phyloP scores from a whole-genome alignment of 1,140 invertebrate genomes.

The Antheraea mylitta region DNA sequence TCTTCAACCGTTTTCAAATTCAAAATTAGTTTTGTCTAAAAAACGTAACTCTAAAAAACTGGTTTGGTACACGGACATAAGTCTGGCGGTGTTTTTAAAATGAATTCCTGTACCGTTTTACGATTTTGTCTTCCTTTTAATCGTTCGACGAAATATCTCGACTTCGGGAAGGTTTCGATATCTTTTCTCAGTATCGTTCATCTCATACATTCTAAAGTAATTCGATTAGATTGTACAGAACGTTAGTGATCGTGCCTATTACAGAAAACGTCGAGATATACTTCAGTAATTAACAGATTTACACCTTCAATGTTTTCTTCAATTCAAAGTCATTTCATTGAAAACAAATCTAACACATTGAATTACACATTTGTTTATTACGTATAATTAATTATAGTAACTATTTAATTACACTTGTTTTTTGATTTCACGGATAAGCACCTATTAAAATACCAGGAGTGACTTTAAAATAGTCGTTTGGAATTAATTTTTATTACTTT shows the following conservation, averaged over 20 bases:
- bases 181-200: background rate
- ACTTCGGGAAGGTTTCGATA: background rate
- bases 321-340: background rate
- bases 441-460: background rate
- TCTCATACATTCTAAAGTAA: background rate
- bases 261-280: background rate
- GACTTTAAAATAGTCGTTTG: too few species aligned
- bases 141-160: background rate
- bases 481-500: too few species aligned
- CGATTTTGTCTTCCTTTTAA: slow-evolving; percentile 3
- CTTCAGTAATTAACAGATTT: slow-evolving; percentile 2
- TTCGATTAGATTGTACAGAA: background rate
- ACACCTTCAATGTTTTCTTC: background rate
- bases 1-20: background rate
- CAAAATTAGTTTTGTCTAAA: background rate
- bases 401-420: background rate
- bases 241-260: background rate
- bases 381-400: background rate
- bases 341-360: background rate
- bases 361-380: background rate
- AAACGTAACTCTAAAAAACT: background rate
- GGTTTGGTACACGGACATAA: background rate
- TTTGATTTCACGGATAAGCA: background rate
- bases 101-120: background rate
- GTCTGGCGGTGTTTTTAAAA: background rate